Base-by-base conservation (phyloP, 2,888 invertebrate species). In the Rhagonycha lutea region DNA sequence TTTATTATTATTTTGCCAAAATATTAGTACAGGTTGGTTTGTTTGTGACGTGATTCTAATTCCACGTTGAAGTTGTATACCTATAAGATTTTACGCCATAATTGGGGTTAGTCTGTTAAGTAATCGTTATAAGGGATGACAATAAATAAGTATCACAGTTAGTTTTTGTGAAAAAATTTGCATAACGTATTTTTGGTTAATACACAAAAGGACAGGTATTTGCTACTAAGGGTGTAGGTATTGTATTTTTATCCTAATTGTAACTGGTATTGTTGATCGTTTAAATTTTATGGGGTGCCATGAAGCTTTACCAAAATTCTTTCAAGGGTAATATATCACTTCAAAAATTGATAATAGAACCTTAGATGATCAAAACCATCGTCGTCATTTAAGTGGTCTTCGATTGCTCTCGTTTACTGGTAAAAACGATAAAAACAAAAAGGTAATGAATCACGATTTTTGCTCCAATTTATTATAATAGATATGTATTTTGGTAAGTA, bases 181-280 rank as follows among this genome's bases (percentile, higher is more conserved):
- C 75, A 75, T 75, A 75, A 75, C 75, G 75, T 75, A 75, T 75
- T 75, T 75, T 75, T 71, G 72, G 75, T 75, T 72, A 47, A 71
- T 72, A 61, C 32, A 72, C 72, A 75, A 75, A 69, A 69, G 72
- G 75, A 61, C 75, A 75, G 74, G 74, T 74, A 74, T 74, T 74
- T 61, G 65, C 65, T 74, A 65, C 60, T 73, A 63, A 67, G 72
- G 75, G 75, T 72, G 28, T 32, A 10, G 47, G 69, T 69, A 72
- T 75, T 75, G 68, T 75, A 47, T 28, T 72, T 24, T 32, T 32
- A n/a, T 18, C 72, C 26, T 68, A 26, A 68, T 68, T 68, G 68
- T 69, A 71, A 75, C 75, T 67, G 71, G 61, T 71, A 75, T 75
- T 75, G 69, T 75, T 68, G 63, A 61, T 63, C 68, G 63, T 69